Evolutionary conservation across 2,888 invertebrate species (phyloP), one percentile per base, ranked within the genome.

Genomic region (Salpingus planirostris): DNA sequence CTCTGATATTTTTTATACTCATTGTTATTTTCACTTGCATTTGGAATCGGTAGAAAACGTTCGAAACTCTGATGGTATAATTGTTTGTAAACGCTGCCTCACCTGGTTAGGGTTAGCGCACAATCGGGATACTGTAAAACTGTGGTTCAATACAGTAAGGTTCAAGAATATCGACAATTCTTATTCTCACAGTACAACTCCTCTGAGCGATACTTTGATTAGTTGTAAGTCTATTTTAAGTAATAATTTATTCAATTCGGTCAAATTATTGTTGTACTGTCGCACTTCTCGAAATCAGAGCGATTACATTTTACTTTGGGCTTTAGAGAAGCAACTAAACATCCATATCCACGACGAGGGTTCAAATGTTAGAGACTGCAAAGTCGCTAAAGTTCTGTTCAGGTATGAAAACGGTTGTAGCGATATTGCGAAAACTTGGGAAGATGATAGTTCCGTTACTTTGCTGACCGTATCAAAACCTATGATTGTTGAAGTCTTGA

Each of bases 301-400:
- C 31, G 69, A 76, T 44, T 73, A 67, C 52, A 40, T 78, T 13
- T 56, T 77, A 2, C 57, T 78, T 24, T 77, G 76, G 76, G 61
- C 78, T 1, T 67, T 78, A 58, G 78, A 78, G 48, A 74, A 71
- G 46, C 68, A 72, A 36, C 56, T 78, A 8, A 66, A 72, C 52
- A 63, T 77, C 8, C 50, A 71, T 8, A 44, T 54, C 15, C 40
- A 48, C 56, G 34, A 52, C 54, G 3, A 52, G 45, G 38, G 64
- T 10, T 62, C 54, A 13, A 55, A 57, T 24, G 44, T 69, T n/a
- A 61, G 66, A 27, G 67, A 69, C 1, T 64, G 61, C 45, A 64
- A 65, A 35, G 66, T 74, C 8, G 71, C 71, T 0, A 77, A 77
- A 57, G 64, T 76, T 38, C 57, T 78, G 38, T 78, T 69, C 56